phyloP scores from a whole-genome alignment of 1,140 invertebrate species.

The Rhynchophorus ferrugineus region DNA sequence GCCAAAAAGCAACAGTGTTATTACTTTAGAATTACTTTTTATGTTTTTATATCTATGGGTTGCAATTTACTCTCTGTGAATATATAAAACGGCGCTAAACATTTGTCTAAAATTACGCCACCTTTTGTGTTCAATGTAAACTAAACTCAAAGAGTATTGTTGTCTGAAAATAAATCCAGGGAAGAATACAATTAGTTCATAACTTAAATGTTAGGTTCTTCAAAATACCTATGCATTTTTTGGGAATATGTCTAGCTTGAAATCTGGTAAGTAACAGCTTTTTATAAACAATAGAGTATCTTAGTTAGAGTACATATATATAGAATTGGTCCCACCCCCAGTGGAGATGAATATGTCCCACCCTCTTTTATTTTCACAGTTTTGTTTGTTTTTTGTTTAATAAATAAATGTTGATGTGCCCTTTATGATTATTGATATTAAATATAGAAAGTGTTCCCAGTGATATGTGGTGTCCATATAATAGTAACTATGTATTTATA shows the following conservation, averaged over 20 bases:
- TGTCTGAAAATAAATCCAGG: background rate
- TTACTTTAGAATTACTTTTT: too few relatives aligned
- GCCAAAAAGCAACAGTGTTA: too few relatives aligned
- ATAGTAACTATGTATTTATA: too few relatives aligned
- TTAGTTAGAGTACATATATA: constrained; percentile 5
- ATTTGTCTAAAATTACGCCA: background rate
- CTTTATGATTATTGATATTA: too few relatives aligned
- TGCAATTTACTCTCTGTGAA: too few relatives aligned
- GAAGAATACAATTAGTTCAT: background rate
- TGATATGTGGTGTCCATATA: too few relatives aligned
- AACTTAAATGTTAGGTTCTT: background rate
- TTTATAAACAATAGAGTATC: constrained; percentile 1
- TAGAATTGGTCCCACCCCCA: constrained; percentile 35
- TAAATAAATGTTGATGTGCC: background rate
- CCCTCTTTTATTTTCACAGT: constrained; percentile 2
- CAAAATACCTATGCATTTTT: constrained; percentile 31
- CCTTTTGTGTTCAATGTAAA: background rate
- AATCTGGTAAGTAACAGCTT: constrained; percentile 49
- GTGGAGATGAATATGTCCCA: constrained; percentile 4
- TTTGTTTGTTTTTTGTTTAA: constrained; percentile 3
- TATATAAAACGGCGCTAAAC: background rate
- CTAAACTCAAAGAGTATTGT: background rate
- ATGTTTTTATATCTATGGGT: too few relatives aligned
- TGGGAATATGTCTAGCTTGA: constrained; percentile 57
- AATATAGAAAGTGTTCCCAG: too few relatives aligned